Evolutionary conservation across 2,797 vertebrate genomes (phyloP), one percentile per base, ranked within the genome.

Genomic region (Tympanoctomys barrerae): DNA sequence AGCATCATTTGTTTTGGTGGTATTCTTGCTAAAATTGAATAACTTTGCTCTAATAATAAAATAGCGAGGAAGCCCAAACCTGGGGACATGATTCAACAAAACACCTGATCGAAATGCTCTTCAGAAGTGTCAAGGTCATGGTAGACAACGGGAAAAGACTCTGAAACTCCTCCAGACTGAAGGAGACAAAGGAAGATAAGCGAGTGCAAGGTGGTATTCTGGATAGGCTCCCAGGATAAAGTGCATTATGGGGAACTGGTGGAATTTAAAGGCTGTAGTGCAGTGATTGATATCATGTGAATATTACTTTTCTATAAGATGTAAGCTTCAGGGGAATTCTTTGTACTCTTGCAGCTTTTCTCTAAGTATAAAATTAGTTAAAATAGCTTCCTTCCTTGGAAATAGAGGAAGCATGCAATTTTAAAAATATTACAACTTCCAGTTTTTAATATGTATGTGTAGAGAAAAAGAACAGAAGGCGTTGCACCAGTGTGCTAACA

Each of bases 1-100:
- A 83, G 66, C 21, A 73, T 22, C 42, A n/a, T 73, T 52, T 82
- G 66, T 57, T 19, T 57, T 18, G 36, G 36, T 70, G n/a, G 24
- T 57, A 24, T 81, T 81, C 52, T 75, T 73, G 31, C 42, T 80
- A 75, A 91, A 83, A 75, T 49, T 83, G 80, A 42, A 75, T 91
- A 75, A 36, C 49, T 33, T 91, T 24, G 64, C 49, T 68, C 49
- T n/a, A 62, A 57, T 59, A 33, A 26, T 92, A 85, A 52, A 52
- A 61, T 12, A 84, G 3, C 61, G 64, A 24, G 39, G 26, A 64
- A 61, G 49, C 12, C 26, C 70, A 54, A n/a, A 77, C 5, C 70
- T 22, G 24, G 59, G 57, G 18, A 64, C 46, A 39, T 3, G n/a
- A 70, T 54, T 85, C n/a, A 77, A 19, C 59, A 39, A 52, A 70